phyloP scores from a whole-genome alignment of 2,888 invertebrate species.

The Myathropa florea region DNA sequence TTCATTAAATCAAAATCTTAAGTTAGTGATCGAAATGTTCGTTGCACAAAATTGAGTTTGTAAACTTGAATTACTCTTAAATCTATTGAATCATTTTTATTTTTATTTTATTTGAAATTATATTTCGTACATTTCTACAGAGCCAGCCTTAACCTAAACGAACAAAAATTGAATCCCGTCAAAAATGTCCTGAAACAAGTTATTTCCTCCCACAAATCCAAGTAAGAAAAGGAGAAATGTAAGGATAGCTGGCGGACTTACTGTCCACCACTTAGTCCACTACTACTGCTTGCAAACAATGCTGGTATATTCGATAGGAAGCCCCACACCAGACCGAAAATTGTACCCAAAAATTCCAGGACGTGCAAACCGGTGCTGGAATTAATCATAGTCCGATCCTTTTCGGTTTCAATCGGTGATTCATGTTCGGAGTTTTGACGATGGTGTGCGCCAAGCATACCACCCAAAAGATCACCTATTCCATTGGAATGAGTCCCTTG shows the following conservation, averaged over 20 bases:
- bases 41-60: not conserved
- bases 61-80: not conserved
- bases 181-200: not conserved
- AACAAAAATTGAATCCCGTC: too few relatives aligned
- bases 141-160: not conserved
- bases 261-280: conserved; percentile 74
- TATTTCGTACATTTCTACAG: not conserved
- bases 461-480: conserved; percentile 18
- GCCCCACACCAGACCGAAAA: conserved; percentile 76
- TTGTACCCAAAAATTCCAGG: conserved; percentile 76
- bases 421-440: conserved; percentile 23
- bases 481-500: conserved; percentile 73
- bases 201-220: not conserved
- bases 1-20: not conserved
- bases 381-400: conserved; percentile 72
- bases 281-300: conserved; percentile 77
- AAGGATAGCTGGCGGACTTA: not conserved
- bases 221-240: not conserved
- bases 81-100: not conserved
- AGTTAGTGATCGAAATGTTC: not conserved
- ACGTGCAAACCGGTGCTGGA: conserved; percentile 76
- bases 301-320: conserved; percentile 77
- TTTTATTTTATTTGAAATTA: not conserved
- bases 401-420: conserved; percentile 75
- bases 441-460: conserved; percentile 40